Evolutionary conservation across 2,797 vertebrate species (phyloP).

Genomic region (Myotis daubentonii): DNA sequence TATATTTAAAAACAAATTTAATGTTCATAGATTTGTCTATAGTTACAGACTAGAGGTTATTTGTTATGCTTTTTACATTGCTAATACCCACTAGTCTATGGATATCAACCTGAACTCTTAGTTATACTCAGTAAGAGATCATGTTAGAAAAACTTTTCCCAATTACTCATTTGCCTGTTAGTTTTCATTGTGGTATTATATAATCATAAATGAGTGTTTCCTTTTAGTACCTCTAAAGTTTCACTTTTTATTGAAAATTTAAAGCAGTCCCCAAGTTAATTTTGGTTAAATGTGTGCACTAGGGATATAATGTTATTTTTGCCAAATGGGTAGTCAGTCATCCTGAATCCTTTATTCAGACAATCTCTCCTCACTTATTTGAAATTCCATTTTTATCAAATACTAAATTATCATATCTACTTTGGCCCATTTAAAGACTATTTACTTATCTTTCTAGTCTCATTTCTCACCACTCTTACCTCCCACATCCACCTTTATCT

Average conservation of each 20-base stretch:
- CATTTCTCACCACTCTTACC: background rate
- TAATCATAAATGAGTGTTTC: background rate
- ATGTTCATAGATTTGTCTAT: background rate
- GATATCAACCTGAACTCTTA: conserved; percentile 12
- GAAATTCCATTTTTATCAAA: conserved; percentile 23
- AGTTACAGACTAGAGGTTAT: conserved; percentile 15
- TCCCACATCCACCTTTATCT: background rate
- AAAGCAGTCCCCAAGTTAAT: conserved; percentile 51
- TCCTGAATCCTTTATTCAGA: conserved; percentile 38
- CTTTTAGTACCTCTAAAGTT: conserved; percentile 9
- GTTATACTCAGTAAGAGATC: background rate
- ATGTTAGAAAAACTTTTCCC: conserved; percentile 41
- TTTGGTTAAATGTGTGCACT: background rate
- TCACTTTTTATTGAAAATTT: conserved; percentile 42
- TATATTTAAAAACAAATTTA: conserved; percentile 28
- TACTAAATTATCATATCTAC: background rate
- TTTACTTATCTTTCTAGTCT: background rate
- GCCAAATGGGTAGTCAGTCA: background rate
- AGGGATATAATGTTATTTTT: background rate
- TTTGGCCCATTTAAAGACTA: background rate
- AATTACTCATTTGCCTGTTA: background rate
- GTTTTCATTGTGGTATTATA: conserved; percentile 15
- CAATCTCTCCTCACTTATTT: background rate
- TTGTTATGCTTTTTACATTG: conserved; percentile 3
- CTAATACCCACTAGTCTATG: background rate